phyloP scores from a whole-genome alignment of 2,797 vertebrate species.

The Syngnathus acus region DNA sequence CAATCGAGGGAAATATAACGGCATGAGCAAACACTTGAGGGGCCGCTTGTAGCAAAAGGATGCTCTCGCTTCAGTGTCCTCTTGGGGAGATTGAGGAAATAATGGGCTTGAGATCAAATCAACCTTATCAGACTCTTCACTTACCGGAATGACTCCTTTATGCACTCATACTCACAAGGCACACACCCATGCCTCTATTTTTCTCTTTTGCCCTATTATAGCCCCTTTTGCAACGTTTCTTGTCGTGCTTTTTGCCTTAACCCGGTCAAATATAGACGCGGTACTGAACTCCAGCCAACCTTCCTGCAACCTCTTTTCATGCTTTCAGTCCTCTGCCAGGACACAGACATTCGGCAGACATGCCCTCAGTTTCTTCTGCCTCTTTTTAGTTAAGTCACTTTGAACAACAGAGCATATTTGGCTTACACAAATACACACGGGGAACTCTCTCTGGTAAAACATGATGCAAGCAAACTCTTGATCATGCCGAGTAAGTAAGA shows the following conservation, averaged over 20 bases:
- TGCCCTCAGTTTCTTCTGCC: conserved; percentile 21
- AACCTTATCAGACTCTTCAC: conserved; percentile 40
- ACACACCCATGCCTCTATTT: not conserved
- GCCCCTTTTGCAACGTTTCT: conserved; percentile 7
- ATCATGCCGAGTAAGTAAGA: conserved; percentile 32
- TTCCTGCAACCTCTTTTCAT: conserved; percentile 19
- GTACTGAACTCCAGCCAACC: conserved; percentile 20
- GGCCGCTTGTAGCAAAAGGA: conserved; percentile 9
- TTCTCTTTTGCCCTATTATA: conserved; percentile 1
- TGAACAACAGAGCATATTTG: conserved; percentile 5
- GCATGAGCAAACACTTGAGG: not conserved
- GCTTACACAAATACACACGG: conserved; percentile 8
- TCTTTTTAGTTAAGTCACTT: conserved; percentile 14
- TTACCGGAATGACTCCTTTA: not conserved
- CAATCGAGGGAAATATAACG: not conserved
- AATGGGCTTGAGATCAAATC: conserved; percentile 45
- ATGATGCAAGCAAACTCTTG: conserved; percentile 41
- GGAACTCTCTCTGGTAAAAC: conserved; percentile 49
- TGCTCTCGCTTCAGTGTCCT: conserved; percentile 16
- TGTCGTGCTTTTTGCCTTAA: conserved; percentile 10
- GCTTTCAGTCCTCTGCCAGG: conserved; percentile 14
- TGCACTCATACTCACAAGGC: not conserved
- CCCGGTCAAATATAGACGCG: conserved; percentile 24
- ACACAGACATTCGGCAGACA: conserved; percentile 9
- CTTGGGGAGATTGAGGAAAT: conserved; percentile 38